Conservation (phyloP, 23 tunicate species). For the Phallusia fumigata region DNA sequence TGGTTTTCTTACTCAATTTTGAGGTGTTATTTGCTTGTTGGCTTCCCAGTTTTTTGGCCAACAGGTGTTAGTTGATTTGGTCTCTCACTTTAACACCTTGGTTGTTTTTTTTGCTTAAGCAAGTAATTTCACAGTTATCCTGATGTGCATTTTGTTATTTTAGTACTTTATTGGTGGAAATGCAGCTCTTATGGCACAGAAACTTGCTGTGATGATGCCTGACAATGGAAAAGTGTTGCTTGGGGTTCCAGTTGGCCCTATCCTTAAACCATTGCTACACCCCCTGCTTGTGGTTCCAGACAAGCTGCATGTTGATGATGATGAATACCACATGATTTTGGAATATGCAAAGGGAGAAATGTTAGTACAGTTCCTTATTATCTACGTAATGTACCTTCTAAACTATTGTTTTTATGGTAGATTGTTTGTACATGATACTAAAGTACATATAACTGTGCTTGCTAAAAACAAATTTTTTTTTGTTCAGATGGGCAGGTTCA, state of each 20-base stretch:
- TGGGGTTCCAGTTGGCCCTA: constrained; percentile 82
- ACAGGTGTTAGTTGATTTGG: too few species aligned
- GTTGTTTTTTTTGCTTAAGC: too few species aligned
- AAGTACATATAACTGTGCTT: background rate
- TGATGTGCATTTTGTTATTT: too few species aligned
- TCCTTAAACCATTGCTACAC: constrained; percentile 48
- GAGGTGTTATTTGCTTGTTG: too few species aligned
- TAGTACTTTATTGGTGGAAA: constrained; percentile 91
- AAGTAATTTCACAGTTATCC: too few species aligned
- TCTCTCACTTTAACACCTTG: too few species aligned
- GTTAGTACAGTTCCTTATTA: background rate
- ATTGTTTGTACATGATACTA: background rate
- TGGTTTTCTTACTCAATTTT: too few species aligned
- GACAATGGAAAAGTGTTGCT: constrained; percentile 45
- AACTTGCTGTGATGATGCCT: constrained; percentile 25
- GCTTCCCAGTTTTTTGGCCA: too few species aligned
- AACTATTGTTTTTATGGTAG: background rate
- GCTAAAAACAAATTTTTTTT: too few species aligned
- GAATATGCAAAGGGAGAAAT: constrained; percentile 80
- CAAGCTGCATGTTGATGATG: constrained; percentile 25
- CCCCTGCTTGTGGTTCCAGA: constrained; percentile 27
- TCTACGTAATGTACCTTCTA: background rate
- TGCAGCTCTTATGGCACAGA: constrained; percentile 94
- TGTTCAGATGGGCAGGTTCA: constrained; percentile 69
- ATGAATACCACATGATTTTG: constrained; percentile 86